Conservation (phyloP, 2,888 invertebrate genomes). For the Acronicta psi region DNA sequence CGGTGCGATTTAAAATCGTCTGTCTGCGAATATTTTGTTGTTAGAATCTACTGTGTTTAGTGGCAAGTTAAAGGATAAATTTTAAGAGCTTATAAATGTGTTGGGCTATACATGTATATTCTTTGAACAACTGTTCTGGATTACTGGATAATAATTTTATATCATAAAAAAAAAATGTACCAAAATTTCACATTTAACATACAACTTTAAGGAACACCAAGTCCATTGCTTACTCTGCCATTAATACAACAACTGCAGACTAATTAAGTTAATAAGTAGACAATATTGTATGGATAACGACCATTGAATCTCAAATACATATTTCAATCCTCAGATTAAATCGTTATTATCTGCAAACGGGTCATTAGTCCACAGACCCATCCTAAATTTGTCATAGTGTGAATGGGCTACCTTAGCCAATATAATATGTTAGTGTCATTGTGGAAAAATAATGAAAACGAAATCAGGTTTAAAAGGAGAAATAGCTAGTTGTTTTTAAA, state of each 20-base stretch:
- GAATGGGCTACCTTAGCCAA: slow-evolving; percentile 48
- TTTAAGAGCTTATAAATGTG: not conserved
- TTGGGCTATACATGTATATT: too few species aligned
- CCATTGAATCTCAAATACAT: slow-evolving; percentile 22
- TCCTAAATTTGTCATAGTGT: slow-evolving; percentile 33
- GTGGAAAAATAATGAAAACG: slow-evolving; percentile 47
- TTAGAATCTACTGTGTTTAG: too few species aligned
- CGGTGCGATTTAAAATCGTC: slow-evolving; percentile 1
- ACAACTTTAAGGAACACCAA: too few species aligned
- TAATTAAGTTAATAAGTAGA: not conserved
- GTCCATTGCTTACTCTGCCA: too few species aligned
- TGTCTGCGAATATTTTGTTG: not conserved
- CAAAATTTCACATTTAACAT: too few species aligned
- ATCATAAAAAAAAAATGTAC: too few species aligned
- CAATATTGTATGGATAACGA: slow-evolving; percentile 23
- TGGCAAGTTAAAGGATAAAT: not conserved
- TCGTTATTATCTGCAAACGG: slow-evolving; percentile 40
- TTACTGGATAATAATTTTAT: too few species aligned
- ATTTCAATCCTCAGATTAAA: slow-evolving; percentile 44
- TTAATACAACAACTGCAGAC: not conserved
- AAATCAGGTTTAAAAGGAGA: slow-evolving; percentile 39
- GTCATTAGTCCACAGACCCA: slow-evolving; percentile 25
- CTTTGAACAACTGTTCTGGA: too few species aligned
- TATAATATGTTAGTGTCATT: slow-evolving; percentile 45
- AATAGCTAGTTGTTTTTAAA: too few species aligned